Base-by-base conservation (phyloP, 2,888 invertebrate species). In the Melipona beecheii region DNA sequence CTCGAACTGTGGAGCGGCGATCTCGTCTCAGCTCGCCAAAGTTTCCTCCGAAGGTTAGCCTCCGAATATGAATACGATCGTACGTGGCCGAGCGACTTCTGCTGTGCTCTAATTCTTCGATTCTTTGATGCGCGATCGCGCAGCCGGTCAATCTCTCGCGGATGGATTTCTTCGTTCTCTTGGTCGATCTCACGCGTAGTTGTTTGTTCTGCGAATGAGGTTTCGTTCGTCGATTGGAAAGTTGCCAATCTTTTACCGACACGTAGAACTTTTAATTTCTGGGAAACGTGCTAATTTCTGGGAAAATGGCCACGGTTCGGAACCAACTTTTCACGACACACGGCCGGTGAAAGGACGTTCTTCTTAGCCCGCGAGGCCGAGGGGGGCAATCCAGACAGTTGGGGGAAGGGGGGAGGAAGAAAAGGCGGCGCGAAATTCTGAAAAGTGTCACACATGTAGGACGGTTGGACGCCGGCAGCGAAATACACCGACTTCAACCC, bases 361-460 rank as follows among this genome's bases (percentile, higher is more conserved):
- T 74, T 74, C 60, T 74, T 66, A 70, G 73, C 68, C 62, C 54
- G 65, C 64, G 11, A 19, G 27, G 60, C 9, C 27, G 19, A 60
- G 50, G 13, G 73, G n/a, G n/a, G 66, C 70, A 66, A 79, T 75
- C 66, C 70, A 74, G 70, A 75, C 58, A 74, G 31, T 64, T 24
- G 24, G 1, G 24, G 24, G 24, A 13, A 56, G 2, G 31, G 31
- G 52, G 52, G 15, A 2, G 66, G 78, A 36, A 72, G 78, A 58
- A 64, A 65, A 73, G 73, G 65, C 58, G 62, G 50, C 68, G 49
- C 56, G 74, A 70, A 76, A 76, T 84, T 76, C 76, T 68, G 79
- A 79, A 84, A 89, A 87, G 87, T 85, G 78, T 83, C 81, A 83
- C 90, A 90, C 90, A 92, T 87, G 89, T 90, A 90, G 88, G 89